Conservation (phyloP, 2,797 vertebrate genomes). For the Phataginus tetradactyla region DNA sequence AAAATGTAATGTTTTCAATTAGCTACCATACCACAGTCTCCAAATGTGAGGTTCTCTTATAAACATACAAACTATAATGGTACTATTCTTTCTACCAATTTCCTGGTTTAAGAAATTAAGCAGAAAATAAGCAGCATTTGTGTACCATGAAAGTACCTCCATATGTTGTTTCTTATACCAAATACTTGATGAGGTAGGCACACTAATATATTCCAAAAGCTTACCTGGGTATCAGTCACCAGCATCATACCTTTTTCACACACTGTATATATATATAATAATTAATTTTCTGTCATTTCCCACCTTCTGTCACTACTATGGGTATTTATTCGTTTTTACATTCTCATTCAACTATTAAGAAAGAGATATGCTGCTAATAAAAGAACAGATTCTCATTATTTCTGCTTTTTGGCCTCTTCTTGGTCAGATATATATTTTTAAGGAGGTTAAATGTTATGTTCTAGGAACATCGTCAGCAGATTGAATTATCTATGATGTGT, state of each 20-base stretch:
- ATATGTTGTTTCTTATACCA: neutral
- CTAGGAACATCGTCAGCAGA: conserved; percentile 10
- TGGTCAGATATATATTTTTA: neutral
- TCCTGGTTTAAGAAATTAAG: neutral
- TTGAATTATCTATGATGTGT: neutral
- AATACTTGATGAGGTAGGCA: neutral
- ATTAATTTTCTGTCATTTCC: neutral
- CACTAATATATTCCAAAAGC: neutral
- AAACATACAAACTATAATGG: neutral
- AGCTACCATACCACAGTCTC: neutral
- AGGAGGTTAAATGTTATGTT: neutral
- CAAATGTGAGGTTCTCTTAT: neutral
- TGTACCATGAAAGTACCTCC: neutral
- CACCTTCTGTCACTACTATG: neutral
- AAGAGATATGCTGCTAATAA: neutral
- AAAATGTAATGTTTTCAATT: neutral
- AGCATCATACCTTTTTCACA: neutral
- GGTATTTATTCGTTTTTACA: neutral
- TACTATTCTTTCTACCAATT: neutral
- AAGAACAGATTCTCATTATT: neutral
- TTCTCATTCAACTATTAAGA: neutral
- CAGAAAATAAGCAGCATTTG: neutral
- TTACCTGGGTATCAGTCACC: neutral
- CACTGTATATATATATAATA: neutral
- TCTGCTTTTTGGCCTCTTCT: neutral